Base-by-base conservation (phyloP, 2,888 invertebrate species). In the Pachydiplax longipennis region DNA sequence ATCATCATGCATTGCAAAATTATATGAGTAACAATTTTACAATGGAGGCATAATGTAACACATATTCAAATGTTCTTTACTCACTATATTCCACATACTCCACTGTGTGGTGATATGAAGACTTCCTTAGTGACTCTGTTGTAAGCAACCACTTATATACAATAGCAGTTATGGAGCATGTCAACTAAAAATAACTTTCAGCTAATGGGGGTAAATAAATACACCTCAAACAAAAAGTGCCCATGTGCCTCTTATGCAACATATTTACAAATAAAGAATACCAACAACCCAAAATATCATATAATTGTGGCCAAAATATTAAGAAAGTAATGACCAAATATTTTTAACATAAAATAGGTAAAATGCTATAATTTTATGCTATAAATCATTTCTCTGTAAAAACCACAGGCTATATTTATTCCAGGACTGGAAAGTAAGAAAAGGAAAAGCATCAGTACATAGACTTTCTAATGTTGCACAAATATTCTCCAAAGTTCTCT, bases 41-140 rank as follows among this genome's bases (percentile, higher is more conserved):
- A 73, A 73, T 87, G 37, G 35, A 87, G 87, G 87, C 87, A 87
- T 87, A 61, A 87, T 61, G 53, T 58, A 61, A 87, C 87, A 87
- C 87, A 87, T 87, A 87, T 87, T 87, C 87, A 87, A 87, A 87
- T 87, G 37, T 87, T 87, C 87, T 61, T 87, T 87, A 87, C 87
- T 87, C 87, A 87, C 87, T 87, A 87, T 87, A 58, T 87, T 87
- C 87, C 87, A 87, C 87, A 87, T 37, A 87, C 87, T 87, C 87
- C 87, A 87, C 87, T 61, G 61, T 65, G 61, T 61, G 87, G 87
- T 87, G 87, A 87, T 87, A 87, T 87, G 87, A 37, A 87, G 87
- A 65, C 87, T 87, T 87, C 87, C 87, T 87, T 87, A 87, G 87
- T 87, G 87, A 87, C 61, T 61, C 87, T 87, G 87, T 87, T 65